phyloP scores from a whole-genome alignment of 2,113 vertebrate species.

The Hassar affinis region DNA sequence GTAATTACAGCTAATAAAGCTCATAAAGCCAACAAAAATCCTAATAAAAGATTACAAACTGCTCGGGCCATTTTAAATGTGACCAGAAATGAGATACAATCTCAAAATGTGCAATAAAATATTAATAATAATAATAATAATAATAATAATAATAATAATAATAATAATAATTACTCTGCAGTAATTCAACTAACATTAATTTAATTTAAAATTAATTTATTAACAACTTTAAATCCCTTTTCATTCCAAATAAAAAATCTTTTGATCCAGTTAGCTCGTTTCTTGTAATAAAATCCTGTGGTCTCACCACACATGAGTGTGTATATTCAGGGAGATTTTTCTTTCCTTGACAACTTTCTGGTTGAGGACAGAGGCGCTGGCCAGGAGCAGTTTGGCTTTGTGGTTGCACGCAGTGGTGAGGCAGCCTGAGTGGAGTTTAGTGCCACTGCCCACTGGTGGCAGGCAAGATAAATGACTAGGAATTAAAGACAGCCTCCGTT shows the following conservation, averaged over 20 bases:
- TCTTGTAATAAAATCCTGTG: background rate
- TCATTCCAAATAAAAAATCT: background rate
- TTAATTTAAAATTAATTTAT: too few species aligned
- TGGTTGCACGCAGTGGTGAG: constrained; percentile 41
- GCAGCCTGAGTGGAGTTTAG: constrained; percentile 66
- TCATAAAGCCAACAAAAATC: constrained; percentile 17
- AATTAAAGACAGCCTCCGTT: background rate
- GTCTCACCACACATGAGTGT: background rate
- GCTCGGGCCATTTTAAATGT: constrained; percentile 19
- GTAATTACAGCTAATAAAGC: constrained; percentile 43
- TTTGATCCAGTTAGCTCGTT: background rate
- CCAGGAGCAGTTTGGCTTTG: constrained; percentile 27
- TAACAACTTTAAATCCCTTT: background rate
- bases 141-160: constrained; percentile 5
- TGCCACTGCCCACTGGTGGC: constrained; percentile 77
- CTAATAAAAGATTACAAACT: constrained; percentile 30
- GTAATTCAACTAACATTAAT: background rate
- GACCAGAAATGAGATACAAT: background rate
- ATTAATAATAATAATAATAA: background rate
- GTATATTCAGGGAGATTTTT: constrained; percentile 16
- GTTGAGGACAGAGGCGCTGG: constrained; percentile 7
- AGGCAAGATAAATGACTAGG: constrained; percentile 66
- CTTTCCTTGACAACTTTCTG: constrained; percentile 25
- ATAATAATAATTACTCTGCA: background rate
- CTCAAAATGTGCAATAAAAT: background rate